Evolutionary conservation across 1,140 invertebrate genomes (phyloP), one percentile per base, ranked within the genome.

Genomic region (Brachionus manjavacas): DNA sequence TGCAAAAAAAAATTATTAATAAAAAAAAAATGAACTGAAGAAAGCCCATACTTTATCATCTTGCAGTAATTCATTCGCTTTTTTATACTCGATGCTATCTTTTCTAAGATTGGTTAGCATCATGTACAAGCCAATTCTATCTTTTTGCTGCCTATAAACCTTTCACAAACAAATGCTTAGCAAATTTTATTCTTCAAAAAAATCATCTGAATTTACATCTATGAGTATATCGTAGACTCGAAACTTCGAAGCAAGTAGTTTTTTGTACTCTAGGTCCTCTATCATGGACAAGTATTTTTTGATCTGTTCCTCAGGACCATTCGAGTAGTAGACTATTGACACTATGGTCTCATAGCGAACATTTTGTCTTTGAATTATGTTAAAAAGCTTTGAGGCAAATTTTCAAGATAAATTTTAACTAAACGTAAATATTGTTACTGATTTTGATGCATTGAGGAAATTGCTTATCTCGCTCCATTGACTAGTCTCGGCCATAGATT

Each of bases 1-100:
- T 74, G 31, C 14, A 74, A 74, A 74, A 41, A 74, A 41, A 72
- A 74, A 74, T 70, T 70, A 39, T 43, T 14, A 74, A 4, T 70
- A 43, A 74, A 35, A 41, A 74, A 74, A 41, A 16, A 74, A 1
- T 20, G n/a, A 16, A 20, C 20, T 12, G 2, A 74, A 74, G 20
- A 16, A 9, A 43, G 9, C 7, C 28, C 25, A 28, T 76, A 76
- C 72, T 76, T 76, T 76, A 49, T 76, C 72, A 49, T 76, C 72
- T 76, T 76, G 41, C 11, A 76, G 72, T 4, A 76, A 2, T 35
- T 46, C 46, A 46, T 25, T 76, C 1, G 72, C 41, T 76, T 49
- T 76, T 76, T 25, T 76, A 31, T 49, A 76, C 20, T 76, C 72
- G n/a, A 28, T n/a, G 43, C 72, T 76, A 76, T 76, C 72, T 76